Evolutionary conservation across 1,140 invertebrate genomes (phyloP).

Genomic region (Danaus plexippus): DNA sequence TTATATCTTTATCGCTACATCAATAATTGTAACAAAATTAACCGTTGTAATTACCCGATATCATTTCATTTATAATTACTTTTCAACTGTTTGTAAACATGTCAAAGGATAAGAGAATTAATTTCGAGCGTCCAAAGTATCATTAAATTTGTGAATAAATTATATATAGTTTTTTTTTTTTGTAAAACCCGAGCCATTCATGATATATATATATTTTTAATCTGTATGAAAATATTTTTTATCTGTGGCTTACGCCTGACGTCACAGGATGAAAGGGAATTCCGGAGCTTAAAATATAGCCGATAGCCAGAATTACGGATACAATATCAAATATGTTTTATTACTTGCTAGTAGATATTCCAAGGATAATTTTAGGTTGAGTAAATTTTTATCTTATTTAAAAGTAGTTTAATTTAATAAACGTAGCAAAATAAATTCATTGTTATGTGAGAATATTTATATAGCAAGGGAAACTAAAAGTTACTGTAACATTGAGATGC

Average conservation of each 20-base stretch:
- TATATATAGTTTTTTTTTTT: no score
- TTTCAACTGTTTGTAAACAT: conserved; percentile 8
- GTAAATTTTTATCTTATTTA: no score
- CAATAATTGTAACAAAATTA: conserved; percentile 14
- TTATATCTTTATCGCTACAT: no score
- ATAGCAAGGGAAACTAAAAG: no score
- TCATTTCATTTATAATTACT: conserved; percentile 20
- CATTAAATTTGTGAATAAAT: not conserved
- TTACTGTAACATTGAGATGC: conserved; percentile 9
- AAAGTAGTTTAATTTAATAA: no score
- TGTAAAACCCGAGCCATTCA: conserved; percentile 1
- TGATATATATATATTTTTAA: conserved; percentile 17
- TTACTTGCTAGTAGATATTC: no score
- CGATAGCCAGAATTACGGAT: conserved; percentile 15
- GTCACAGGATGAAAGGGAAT: conserved; percentile 27
- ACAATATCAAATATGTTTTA: conserved; percentile 3
- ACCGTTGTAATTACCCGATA: conserved; percentile 27
- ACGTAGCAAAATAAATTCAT: no score
- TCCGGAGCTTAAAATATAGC: conserved; percentile 26
- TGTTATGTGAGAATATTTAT: no score
- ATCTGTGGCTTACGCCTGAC: conserved; percentile 26
- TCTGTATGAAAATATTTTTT: conserved; percentile 18
- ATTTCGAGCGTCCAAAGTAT: not conserved
- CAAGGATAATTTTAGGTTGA: no score
- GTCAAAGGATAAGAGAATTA: conserved; percentile 10